These are phyloP conservation scores for Virgularia gustaviana DNA, from an alignment of 92 coral and sea anemone genomes.

Conservation along the genomic window DNA sequence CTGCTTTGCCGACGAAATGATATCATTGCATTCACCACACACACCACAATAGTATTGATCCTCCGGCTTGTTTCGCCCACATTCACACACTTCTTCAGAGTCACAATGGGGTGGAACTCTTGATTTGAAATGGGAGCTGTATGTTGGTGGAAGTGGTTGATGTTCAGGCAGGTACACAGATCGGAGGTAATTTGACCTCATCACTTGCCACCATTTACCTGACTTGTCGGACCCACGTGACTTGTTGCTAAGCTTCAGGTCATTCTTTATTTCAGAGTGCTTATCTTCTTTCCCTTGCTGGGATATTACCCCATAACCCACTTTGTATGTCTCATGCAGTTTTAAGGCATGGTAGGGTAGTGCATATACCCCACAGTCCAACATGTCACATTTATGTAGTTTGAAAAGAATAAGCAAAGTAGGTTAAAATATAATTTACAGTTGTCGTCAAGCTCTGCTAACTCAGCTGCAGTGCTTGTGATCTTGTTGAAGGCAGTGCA, in stretches of 20 bases:
- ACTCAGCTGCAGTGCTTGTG: conserved; percentile 26
- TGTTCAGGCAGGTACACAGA: conserved; percentile 41
- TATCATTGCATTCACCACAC: conserved; percentile 17
- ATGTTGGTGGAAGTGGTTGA: conserved; percentile 2
- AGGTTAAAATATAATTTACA: conserved; percentile 53
- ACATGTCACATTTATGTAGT: conserved; percentile 33
- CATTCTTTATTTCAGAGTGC: conserved; percentile 38
- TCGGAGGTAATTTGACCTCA: conserved; percentile 40
- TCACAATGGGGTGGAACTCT: conserved; percentile 49
- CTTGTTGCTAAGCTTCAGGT: conserved; percentile 19
- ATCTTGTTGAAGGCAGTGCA: conserved; percentile 41
- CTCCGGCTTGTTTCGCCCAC: conserved; percentile 44
- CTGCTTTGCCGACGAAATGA: conserved; percentile 33
- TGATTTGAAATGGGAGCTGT: conserved; percentile 48
- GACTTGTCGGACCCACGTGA: too few species aligned
- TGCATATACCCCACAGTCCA: conserved; percentile 55
- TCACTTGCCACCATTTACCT: conserved; percentile 58
- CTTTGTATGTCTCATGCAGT: conserved; percentile 37
- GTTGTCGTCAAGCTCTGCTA: conserved; percentile 42
- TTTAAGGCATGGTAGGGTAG: conserved; percentile 45
- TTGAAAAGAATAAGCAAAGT: conserved; percentile 46
- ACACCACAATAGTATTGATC: conserved; percentile 14
- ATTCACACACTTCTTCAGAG: conserved; percentile 31
- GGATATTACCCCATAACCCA: conserved; percentile 56
- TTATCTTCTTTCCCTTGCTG: conserved; percentile 47